Percentiles rank a stretch among this genome's conserved stretches.
Evolutionary conservation across 2,888 invertebrate species (phyloP).

Genomic region (Thecophora atra): DNA sequence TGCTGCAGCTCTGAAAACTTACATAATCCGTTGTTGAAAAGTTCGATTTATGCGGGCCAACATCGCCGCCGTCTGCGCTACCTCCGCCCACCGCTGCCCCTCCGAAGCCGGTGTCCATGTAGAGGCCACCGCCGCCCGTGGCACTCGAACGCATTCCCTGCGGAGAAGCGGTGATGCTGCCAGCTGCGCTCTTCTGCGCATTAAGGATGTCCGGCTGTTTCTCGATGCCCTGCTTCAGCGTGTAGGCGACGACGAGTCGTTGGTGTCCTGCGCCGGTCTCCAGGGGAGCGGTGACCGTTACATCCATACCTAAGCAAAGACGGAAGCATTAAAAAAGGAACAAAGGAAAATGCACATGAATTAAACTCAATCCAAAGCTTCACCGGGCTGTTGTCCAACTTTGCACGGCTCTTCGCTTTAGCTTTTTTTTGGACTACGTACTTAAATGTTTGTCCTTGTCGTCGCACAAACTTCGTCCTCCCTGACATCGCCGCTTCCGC

Average conservation of each 20-base stretch:
- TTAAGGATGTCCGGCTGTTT: conserved; percentile 83
- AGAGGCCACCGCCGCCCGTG: conserved; percentile 49
- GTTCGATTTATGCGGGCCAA: conserved; percentile 53
- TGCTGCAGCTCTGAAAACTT: conserved; percentile 47
- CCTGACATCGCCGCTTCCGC: conserved; percentile 70
- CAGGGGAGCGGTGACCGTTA: conserved; percentile 70
- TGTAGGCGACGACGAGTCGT: conserved; percentile 86
- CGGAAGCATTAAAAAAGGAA: conserved; percentile 27
- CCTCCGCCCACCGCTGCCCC: conserved; percentile 43
- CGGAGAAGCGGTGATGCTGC: conserved; percentile 61
- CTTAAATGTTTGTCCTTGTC: conserved; percentile 67
- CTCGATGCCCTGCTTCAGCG: conserved; percentile 78
- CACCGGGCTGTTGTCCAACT: background rate
- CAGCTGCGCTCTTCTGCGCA: conserved; percentile 75
- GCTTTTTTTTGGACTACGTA: conserved; percentile 45
- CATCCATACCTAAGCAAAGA: conserved; percentile 62
- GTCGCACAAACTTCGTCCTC: conserved; percentile 68
- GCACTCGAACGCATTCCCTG: conserved; percentile 63
- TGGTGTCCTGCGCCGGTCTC: conserved; percentile 85
- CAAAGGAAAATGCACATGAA: background rate
- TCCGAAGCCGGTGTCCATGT: conserved; percentile 48
- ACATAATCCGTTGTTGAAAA: conserved; percentile 59
- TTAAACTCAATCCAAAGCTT: conserved; percentile 1
- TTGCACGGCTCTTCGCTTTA: no score
- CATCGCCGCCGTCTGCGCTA: conserved; percentile 45